A percentile compares a stretch with the other conserved stretches of the same genome.
Conservation (phyloP, 2,113 vertebrate species). For the Paradoxurus hermaphroditus region DNA sequence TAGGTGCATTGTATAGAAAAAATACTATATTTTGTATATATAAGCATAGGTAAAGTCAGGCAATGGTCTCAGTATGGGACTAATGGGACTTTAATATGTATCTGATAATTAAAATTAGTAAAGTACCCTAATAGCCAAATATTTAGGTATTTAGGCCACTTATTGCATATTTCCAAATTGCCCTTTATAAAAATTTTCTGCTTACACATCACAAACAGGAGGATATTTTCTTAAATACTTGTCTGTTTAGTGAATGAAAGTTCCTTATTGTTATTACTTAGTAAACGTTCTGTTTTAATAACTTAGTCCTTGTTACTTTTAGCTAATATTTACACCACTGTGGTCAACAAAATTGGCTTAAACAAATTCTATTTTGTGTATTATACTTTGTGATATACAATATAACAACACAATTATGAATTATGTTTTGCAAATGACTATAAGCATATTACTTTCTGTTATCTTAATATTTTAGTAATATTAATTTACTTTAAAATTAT, state of each 20-base stretch:
- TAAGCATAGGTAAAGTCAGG: too few relatives aligned
- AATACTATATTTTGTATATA: background rate
- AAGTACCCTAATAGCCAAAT: background rate
- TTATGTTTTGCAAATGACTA: background rate
- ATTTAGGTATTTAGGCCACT: background rate
- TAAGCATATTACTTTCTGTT: background rate
- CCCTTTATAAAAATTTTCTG: background rate
- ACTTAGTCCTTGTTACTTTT: background rate
- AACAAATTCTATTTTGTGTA: background rate
- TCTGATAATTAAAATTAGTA: too few relatives aligned
- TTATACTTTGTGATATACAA: background rate
- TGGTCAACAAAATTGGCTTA: background rate
- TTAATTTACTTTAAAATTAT: background rate
- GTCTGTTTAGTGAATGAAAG: background rate
- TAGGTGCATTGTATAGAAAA: background rate
- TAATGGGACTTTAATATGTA: too few relatives aligned
- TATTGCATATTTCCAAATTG: background rate
- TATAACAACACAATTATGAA: background rate
- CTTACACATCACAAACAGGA: background rate
- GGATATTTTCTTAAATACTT: background rate
- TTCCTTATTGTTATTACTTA: background rate
- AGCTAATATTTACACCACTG: background rate
- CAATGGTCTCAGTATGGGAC: too few relatives aligned
- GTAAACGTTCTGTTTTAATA: background rate
- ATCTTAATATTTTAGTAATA: background rate